Evolutionary conservation across 2,888 invertebrate species (phyloP).

Genomic region (Leptura quadrifasciata): DNA sequence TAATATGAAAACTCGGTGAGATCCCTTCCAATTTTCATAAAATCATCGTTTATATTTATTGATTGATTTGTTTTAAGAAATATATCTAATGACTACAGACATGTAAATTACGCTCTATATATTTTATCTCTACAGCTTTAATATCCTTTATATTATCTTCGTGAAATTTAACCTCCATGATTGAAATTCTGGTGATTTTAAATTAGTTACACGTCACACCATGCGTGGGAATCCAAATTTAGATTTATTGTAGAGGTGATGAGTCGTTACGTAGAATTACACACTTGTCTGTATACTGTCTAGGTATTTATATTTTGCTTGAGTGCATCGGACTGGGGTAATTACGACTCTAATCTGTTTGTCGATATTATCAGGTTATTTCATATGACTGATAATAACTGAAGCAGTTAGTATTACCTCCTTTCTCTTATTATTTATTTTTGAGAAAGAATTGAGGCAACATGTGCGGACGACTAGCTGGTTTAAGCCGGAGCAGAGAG

Average conservation of each 20-base stretch:
- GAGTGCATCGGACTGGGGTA: slow-evolving; percentile 4
- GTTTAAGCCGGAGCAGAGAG: too few species aligned
- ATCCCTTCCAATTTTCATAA: too few species aligned
- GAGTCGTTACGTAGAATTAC: background rate
- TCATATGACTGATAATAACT: background rate
- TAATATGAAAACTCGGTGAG: too few species aligned
- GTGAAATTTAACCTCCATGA: background rate
- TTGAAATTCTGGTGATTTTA: background rate
- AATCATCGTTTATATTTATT: too few species aligned
- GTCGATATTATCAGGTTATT: background rate
- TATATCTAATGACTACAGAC: too few species aligned
- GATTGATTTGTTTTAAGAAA: too few species aligned
- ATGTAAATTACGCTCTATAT: too few species aligned
- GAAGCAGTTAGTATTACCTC: too few species aligned
- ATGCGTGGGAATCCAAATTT: slow-evolving; percentile 3
- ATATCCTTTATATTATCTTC: background rate
- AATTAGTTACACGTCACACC: background rate
- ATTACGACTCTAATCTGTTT: background rate
- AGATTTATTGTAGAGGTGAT: background rate
- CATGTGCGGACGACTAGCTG: too few species aligned
- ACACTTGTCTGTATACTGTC: background rate
- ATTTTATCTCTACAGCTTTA: too few species aligned
- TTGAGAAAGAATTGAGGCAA: too few species aligned
- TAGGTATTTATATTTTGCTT: slow-evolving; percentile 3
- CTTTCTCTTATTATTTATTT: too few species aligned